Conservation (phyloP, 2,113 vertebrate genomes). For the Zapus hudsonius region DNA sequence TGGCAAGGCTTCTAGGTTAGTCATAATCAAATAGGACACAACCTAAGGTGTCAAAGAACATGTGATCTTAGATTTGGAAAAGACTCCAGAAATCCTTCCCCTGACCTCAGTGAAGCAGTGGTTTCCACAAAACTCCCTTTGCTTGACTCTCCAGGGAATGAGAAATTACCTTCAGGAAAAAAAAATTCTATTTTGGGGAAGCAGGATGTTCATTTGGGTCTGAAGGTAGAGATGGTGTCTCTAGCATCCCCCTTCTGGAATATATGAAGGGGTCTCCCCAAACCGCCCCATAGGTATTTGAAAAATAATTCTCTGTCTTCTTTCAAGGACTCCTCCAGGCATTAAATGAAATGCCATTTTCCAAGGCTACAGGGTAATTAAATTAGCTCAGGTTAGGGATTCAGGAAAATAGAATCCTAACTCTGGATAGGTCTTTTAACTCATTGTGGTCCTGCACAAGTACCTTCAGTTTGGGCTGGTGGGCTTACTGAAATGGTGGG, state of each 20-base stretch:
- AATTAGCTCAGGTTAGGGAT: background rate
- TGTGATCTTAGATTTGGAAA: conserved; percentile 17
- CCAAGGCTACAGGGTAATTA: background rate
- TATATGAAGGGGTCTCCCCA: background rate
- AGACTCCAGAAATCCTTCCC: background rate
- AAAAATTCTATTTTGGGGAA: background rate
- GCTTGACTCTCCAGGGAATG: background rate
- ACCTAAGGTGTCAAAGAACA: background rate
- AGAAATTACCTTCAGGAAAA: conserved; percentile 3
- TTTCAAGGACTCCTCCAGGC: background rate
- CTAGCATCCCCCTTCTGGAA: background rate
- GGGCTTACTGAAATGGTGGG: background rate
- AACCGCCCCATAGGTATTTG: background rate
- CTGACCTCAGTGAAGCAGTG: background rate
- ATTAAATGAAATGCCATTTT: background rate
- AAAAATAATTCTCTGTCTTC: background rate
- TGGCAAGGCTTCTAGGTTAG: background rate
- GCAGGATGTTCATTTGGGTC: background rate
- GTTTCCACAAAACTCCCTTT: conserved; percentile 24
- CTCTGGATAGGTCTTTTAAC: background rate
- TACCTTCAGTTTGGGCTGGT: background rate
- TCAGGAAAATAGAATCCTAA: background rate
- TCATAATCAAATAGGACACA: background rate
- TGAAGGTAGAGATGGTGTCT: background rate
- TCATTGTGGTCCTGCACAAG: background rate